Evolutionary conservation across 2,888 invertebrate species (phyloP).

Genomic region (Parelbella ahira): DNA sequence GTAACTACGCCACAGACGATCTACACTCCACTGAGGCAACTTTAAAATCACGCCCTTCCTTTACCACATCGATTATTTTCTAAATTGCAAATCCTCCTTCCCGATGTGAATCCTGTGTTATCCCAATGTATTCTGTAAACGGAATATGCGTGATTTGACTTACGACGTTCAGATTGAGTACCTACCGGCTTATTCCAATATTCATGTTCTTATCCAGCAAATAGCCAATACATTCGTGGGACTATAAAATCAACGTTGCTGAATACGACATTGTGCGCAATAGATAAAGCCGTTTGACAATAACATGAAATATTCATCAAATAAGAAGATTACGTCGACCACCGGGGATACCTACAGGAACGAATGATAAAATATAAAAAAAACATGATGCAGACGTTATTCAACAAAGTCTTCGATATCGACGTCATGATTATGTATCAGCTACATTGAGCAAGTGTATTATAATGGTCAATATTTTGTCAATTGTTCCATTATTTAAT

Average conservation of each 20-base stretch:
- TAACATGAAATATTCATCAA: conserved; percentile 76
- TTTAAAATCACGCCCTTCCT: conserved; percentile 3
- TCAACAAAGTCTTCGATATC: conserved; percentile 12
- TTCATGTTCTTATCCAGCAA: conserved; percentile 27
- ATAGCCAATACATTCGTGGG: conserved; percentile 30
- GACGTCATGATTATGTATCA: conserved; percentile 24
- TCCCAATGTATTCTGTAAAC: conserved; percentile 8
- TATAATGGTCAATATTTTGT: no score
- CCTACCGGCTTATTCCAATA: conserved; percentile 23
- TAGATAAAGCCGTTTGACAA: conserved; percentile 68
- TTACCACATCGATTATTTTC: conserved; percentile 4
- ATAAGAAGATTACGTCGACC: conserved; percentile 48
- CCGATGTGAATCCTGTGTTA: background rate
- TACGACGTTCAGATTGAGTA: conserved; percentile 12
- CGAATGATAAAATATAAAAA: conserved; percentile 45
- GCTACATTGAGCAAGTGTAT: background rate
- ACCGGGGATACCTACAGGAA: conserved; percentile 36
- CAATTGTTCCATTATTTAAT: no score
- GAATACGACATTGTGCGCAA: conserved; percentile 58
- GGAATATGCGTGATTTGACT: conserved; percentile 12
- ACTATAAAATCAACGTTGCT: conserved; percentile 40
- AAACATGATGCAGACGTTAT: conserved; percentile 34
- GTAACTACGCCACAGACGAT: conserved; percentile 29
- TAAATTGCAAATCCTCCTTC: background rate
- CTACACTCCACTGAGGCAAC: conserved; percentile 9